A percentile compares a stretch with the other conserved stretches of the same genome.
Conservation (phyloP, 1,140 invertebrate species). For the Conus ventricosus region DNA sequence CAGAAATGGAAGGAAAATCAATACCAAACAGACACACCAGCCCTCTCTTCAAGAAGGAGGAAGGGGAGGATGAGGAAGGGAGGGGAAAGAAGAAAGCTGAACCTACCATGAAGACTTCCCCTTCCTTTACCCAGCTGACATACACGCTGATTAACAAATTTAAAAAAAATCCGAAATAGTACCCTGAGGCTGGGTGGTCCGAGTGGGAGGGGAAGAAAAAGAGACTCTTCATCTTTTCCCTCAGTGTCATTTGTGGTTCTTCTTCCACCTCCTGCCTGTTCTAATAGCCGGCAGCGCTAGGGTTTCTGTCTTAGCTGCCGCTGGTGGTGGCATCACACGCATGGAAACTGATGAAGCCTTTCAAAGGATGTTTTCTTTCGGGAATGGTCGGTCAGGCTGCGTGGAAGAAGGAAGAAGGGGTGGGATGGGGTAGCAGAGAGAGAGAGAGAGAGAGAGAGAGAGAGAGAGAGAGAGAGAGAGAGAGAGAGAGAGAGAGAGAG, state of each 20-base stretch:
- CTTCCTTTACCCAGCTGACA: too few relatives aligned
- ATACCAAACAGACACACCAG: background rate
- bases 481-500: background rate
- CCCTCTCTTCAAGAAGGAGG: background rate
- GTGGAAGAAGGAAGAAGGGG: background rate
- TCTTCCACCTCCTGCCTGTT: background rate
- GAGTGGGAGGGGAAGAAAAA: background rate
- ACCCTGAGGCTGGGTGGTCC: too few relatives aligned
- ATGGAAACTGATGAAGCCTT: background rate
- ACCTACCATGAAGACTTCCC: background rate
- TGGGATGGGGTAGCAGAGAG: background rate
- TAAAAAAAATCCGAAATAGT: background rate
- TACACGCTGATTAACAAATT: too few relatives aligned
- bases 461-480: background rate
- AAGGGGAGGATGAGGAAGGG: background rate
- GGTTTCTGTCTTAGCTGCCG: background rate
- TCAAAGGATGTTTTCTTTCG: background rate
- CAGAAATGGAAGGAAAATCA: slow-evolving; percentile 1
- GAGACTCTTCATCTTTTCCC: background rate
- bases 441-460: background rate
- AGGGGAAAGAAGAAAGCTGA: background rate
- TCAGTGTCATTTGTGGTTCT: background rate
- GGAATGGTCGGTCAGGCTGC: background rate
- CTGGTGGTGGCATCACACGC: background rate
- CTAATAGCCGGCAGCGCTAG: background rate